Base-by-base conservation (phyloP, 2,888 invertebrate species). In the Philaethria dido region DNA sequence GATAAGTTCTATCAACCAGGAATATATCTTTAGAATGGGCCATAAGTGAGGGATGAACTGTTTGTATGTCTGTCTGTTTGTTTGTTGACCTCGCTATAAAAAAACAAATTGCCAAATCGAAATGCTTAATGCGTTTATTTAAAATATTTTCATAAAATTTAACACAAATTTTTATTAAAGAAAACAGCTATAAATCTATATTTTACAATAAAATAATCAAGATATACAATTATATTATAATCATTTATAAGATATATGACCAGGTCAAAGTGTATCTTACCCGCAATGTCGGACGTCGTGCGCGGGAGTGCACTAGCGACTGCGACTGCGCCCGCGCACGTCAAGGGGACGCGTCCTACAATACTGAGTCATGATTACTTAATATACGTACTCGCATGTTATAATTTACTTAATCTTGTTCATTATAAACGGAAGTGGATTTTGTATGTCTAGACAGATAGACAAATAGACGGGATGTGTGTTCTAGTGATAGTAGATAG, bases 241-340 rank as follows among this genome's bases (percentile, higher is more conserved):
- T n/a, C n/a, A n/a, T 2, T 50, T 4, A 57, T 36, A 36, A 39
- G 20, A 55, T 39, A 5, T 39, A 11, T 39, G 14, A 13, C 55
- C 14, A 48, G 29, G 47, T 50, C 29, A 59, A 33, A 18, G n/a
- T 55, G 13, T 55, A 45, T 64, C 68, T 69, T 59, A 69, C 69
- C 66, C 62, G 57, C 18, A 45, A 45, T 50, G 48, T 42, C 9
- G 52, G 2, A 44, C 64, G 62, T 13, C 16, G 64, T 36, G 42
- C 61, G 64, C 64, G 50, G 18, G 47, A 67, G 67, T 69, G 67
- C 76, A 74, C 79, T 80, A 77, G 69, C 74, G 79, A 83, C 85
- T n/a, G 69, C 74, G 79, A 83, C 85, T 86, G 86, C 84, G 83
- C 77, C 71, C 71, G 80, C 82, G 81, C 80, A 81, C 83, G 84